A percentile compares a stretch with the other conserved stretches of the same genome.
Conservation (phyloP, 2,113 vertebrate species). For the Alethe castanea region DNA sequence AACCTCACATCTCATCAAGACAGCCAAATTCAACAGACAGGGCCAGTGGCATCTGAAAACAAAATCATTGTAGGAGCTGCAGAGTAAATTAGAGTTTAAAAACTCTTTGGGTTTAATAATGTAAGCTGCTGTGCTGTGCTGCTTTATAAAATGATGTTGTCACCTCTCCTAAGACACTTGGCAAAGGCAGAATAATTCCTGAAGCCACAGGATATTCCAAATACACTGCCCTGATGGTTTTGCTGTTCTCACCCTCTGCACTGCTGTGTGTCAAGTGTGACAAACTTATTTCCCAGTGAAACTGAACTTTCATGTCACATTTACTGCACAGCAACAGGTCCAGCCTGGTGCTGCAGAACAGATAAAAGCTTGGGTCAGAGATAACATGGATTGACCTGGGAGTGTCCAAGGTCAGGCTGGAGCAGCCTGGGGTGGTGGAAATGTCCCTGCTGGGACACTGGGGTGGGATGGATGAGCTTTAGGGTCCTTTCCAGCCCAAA, state of each 20-base stretch:
- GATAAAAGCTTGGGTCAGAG: background rate
- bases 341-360: background rate
- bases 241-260: background rate
- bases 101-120: background rate
- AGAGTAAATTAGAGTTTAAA: background rate
- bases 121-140: background rate
- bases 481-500: background rate
- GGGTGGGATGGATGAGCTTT: background rate
- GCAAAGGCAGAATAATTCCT: background rate
- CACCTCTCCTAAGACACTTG: background rate
- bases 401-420: background rate
- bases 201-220: background rate
- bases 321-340: background rate
- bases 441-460: background rate
- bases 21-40: background rate
- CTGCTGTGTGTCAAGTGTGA: background rate
- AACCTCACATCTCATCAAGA: background rate
- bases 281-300: background rate
- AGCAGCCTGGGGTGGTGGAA: background rate
- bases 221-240: rapidly evolving
- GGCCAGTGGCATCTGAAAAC: background rate
- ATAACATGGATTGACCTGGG: rapidly evolving
- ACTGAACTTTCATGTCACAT: rapidly evolving
- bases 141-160: background rate
- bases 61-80: background rate